Percentiles rank a stretch among this genome's conserved stretches.
phyloP scores from a whole-genome alignment of 2,797 vertebrate genomes.

The Periophthalmus magnuspinnatus region DNA sequence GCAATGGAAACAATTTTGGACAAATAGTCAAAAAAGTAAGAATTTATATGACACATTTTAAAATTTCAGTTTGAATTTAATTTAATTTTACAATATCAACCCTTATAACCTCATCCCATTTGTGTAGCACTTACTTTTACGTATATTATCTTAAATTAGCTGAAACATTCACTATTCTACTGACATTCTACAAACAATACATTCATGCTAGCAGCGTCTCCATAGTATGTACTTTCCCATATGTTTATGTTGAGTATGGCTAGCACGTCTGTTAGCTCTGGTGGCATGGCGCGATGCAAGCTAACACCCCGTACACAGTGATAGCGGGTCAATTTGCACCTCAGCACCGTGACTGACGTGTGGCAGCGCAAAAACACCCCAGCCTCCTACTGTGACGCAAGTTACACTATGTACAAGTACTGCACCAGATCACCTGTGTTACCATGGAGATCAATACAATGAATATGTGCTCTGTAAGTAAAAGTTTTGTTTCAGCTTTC shows the following conservation, averaged over 20 bases:
- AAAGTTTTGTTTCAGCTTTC: too few relatives aligned
- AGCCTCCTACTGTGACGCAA: constrained; percentile 29
- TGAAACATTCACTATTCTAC: neutral
- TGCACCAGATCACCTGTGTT: constrained; percentile 2
- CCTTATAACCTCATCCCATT: too few relatives aligned
- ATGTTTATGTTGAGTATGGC: constrained; percentile 47
- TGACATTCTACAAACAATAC: neutral
- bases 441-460: neutral
- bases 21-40: too few relatives aligned
- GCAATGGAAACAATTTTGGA: too few relatives aligned
- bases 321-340: constrained; percentile 67
- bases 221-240: constrained; percentile 22
- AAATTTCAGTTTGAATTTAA: too few relatives aligned
- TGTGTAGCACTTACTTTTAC: too few relatives aligned
- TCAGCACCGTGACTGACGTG: constrained; percentile 43
- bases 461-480: neutral
- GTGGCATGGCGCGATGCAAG: constrained; percentile 56
- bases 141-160: neutral
- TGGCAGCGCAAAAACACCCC: constrained; percentile 36
- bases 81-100: too few relatives aligned
- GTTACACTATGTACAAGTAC: constrained; percentile 15
- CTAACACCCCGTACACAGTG: constrained; percentile 47
- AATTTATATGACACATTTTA: too few relatives aligned
- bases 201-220: constrained; percentile 5
- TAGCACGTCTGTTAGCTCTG: constrained; percentile 64